Conservation (phyloP, 2,888 invertebrate species). For the Cheilosia impressa region DNA sequence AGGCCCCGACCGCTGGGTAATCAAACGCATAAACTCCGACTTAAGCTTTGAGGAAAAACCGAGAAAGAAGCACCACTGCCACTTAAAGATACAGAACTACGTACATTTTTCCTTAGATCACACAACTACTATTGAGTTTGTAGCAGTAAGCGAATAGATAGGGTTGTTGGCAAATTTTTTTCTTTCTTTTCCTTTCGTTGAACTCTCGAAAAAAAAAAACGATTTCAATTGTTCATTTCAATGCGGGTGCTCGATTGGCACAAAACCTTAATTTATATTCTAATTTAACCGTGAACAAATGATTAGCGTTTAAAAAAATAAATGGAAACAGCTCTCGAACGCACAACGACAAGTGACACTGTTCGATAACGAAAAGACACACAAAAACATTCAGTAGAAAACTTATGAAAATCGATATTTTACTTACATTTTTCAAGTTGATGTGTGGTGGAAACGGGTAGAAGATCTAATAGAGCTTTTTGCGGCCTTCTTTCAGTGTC, state of each 20-base stretch:
- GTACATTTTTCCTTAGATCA: conserved; percentile 64
- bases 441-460: conserved; percentile 67
- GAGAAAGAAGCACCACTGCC: not conserved
- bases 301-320: not conserved
- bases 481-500: conserved; percentile 66
- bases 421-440: conserved; percentile 75
- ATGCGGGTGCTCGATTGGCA: conserved; percentile 10
- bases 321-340: not conserved
- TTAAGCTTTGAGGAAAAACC: not conserved
- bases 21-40: not conserved
- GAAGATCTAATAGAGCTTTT: conserved; percentile 63
- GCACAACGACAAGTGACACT: conserved; percentile 35
- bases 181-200: not conserved
- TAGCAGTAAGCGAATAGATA: conserved; percentile 16
- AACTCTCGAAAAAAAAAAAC: not conserved
- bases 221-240: conserved; percentile 10
- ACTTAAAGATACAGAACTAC: conserved; percentile 53
- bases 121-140: conserved; percentile 59
- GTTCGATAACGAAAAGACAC: conserved; percentile 38
- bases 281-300: conserved; percentile 10
- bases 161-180: conserved; percentile 28
- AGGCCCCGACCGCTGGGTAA: not conserved
- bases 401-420: conserved; percentile 73
- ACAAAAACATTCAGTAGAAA: conserved; percentile 72
- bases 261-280: conserved; percentile 17